Evolutionary conservation across 1,140 invertebrate species (phyloP).

Genomic region (Caenorhabditis latens): DNA sequence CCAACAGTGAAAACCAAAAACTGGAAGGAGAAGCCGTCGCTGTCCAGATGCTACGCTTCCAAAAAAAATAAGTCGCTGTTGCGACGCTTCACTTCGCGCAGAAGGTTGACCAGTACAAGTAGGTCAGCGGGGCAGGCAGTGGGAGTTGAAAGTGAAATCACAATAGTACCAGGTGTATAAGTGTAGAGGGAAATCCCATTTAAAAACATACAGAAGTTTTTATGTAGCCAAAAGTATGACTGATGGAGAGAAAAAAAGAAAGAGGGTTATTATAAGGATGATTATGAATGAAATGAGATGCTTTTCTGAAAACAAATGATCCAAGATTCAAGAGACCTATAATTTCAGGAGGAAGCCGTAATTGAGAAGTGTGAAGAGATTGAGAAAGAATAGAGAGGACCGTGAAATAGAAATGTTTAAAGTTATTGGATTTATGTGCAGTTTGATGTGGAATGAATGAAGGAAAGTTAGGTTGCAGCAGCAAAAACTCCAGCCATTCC

Average conservation of each 20-base stretch:
- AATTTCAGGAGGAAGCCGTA: too few relatives aligned
- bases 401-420: background rate
- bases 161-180: background rate
- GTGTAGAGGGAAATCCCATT: background rate
- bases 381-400: too few relatives aligned
- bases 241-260: too few relatives aligned
- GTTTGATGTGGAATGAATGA: too few relatives aligned
- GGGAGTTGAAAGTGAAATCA: background rate
- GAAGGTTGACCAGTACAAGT: slow-evolving; percentile 48
- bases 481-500: slow-evolving; percentile 17
- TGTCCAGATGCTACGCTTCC: background rate
- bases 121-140: slow-evolving; percentile 20
- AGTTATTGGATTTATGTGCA: background rate
- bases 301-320: too few relatives aligned
- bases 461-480: background rate
- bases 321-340: too few relatives aligned
- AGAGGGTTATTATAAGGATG: too few relatives aligned
- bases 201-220: slow-evolving; percentile 12
- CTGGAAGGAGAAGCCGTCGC: background rate
- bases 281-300: too few relatives aligned
- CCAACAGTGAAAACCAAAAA: background rate
- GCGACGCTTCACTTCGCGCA: background rate
- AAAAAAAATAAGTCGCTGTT: slow-evolving; percentile 13
- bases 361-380: too few relatives aligned
- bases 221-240: background rate